Evolutionary conservation across 2,888 invertebrate genomes (phyloP).

Genomic region (Epiblema foenella): DNA sequence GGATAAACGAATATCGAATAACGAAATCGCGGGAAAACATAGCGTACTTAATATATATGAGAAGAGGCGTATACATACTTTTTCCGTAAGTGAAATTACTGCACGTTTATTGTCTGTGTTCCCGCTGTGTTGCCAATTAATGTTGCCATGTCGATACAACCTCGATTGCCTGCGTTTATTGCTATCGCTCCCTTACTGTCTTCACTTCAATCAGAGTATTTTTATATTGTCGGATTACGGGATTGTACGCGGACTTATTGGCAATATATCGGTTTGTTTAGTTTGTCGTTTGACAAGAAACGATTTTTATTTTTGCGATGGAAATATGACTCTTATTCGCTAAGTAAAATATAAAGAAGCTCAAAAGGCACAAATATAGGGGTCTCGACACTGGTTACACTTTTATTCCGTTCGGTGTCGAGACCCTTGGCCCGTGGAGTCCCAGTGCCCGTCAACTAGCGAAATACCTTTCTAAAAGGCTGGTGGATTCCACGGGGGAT

Average conservation of each 20-base stretch:
- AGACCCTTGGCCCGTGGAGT: too few species aligned
- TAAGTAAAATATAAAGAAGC: too few species aligned
- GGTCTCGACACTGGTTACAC: too few species aligned
- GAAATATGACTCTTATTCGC: too few species aligned
- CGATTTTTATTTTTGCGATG: background rate
- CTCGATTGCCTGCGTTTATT: slow-evolving; percentile 12
- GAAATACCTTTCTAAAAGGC: too few species aligned
- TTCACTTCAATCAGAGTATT: background rate
- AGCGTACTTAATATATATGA: too few species aligned
- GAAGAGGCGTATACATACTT: background rate
- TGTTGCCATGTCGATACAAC: slow-evolving; percentile 13
- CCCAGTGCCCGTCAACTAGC: too few species aligned
- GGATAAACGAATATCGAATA: too few species aligned
- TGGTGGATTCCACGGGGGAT: too few species aligned
- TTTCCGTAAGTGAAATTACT: background rate
- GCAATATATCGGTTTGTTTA: background rate
- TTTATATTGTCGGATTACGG: background rate
- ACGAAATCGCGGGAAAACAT: too few species aligned
- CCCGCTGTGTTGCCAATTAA: slow-evolving; percentile 12
- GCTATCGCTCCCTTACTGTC: background rate
- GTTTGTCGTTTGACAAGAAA: background rate
- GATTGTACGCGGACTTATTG: slow-evolving; percentile 1
- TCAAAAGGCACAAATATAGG: too few species aligned
- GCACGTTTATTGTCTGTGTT: background rate
- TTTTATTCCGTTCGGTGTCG: too few species aligned